Evolutionary conservation across 2,797 vertebrate species (phyloP).

Genomic region (Moxostoma hubbsi): DNA sequence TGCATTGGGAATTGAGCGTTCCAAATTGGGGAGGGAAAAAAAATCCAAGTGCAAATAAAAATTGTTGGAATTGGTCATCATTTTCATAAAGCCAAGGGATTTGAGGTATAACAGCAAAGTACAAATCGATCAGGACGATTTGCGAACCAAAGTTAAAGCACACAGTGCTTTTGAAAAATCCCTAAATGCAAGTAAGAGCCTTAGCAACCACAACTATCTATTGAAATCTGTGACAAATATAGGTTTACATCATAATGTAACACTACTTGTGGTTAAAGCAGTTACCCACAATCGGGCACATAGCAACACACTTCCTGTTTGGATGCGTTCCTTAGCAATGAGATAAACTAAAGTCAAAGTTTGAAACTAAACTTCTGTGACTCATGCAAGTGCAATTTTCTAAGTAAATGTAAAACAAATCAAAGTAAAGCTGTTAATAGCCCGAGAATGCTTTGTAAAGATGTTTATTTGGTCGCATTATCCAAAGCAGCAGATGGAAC

Average conservation of each 20-base stretch:
- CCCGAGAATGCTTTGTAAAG: not conserved
- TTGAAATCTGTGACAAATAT: not conserved
- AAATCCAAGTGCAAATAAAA: too few species aligned
- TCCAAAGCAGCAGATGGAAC: constrained; percentile 20
- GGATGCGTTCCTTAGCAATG: constrained; percentile 33
- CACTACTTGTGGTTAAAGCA: constrained; percentile 41
- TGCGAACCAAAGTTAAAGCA: too few species aligned
- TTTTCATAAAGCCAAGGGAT: too few species aligned
- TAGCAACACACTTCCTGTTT: constrained; percentile 49
- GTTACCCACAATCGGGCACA: not conserved
- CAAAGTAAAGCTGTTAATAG: not conserved
- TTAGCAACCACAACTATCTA: not conserved
- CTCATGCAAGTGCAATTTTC: not conserved
- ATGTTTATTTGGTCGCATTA: not conserved
- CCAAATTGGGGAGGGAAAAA: too few species aligned
- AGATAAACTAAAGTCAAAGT: constrained; percentile 31
- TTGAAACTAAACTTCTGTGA: not conserved
- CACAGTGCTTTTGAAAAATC: too few species aligned
- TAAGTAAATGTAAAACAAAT: too few species aligned
- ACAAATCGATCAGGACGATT: too few species aligned
- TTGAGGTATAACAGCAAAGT: too few species aligned
- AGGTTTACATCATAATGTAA: not conserved
- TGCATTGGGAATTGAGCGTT: too few species aligned
- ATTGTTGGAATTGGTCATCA: too few species aligned
- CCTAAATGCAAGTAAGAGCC: too few species aligned